Conservation (phyloP, 2,797 vertebrate species). For the Sylvilagus floridanus region DNA sequence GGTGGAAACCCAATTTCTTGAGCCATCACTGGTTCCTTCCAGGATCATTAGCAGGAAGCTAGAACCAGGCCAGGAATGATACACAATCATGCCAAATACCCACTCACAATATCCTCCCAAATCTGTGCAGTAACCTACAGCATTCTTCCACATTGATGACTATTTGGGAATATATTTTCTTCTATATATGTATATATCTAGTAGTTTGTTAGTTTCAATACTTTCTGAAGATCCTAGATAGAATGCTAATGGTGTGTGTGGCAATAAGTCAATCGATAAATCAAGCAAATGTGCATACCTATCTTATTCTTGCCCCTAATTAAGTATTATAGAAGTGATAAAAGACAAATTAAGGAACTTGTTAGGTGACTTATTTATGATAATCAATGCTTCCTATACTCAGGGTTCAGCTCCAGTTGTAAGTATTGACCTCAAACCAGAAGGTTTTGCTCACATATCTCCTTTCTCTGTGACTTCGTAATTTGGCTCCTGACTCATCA, state of each 20-base stretch:
- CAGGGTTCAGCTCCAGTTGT: not conserved
- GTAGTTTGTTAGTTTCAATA: not conserved
- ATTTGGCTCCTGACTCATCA: not conserved
- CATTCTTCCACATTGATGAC: not conserved
- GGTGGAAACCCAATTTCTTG: too few species aligned
- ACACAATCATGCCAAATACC: too few species aligned
- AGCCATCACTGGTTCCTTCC: too few species aligned
- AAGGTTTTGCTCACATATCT: not conserved
- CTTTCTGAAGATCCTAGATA: not conserved
- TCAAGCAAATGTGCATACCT: not conserved
- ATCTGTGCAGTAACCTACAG: not conserved
- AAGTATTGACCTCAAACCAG: not conserved
- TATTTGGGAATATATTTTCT: conserved; percentile 42
- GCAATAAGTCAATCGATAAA: not conserved
- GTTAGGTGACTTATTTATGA: not conserved
- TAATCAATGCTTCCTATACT: not conserved
- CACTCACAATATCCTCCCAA: not conserved
- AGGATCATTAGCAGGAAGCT: too few species aligned
- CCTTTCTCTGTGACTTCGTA: not conserved
- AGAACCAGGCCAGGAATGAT: too few species aligned
- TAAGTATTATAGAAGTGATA: not conserved
- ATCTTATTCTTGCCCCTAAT: not conserved
- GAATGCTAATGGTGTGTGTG: not conserved
- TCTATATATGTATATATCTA: not conserved
- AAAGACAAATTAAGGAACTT: not conserved